Evolutionary conservation across 2,113 vertebrate genomes (phyloP), one percentile per base, ranked within the genome.

Genomic region (human): DNA sequence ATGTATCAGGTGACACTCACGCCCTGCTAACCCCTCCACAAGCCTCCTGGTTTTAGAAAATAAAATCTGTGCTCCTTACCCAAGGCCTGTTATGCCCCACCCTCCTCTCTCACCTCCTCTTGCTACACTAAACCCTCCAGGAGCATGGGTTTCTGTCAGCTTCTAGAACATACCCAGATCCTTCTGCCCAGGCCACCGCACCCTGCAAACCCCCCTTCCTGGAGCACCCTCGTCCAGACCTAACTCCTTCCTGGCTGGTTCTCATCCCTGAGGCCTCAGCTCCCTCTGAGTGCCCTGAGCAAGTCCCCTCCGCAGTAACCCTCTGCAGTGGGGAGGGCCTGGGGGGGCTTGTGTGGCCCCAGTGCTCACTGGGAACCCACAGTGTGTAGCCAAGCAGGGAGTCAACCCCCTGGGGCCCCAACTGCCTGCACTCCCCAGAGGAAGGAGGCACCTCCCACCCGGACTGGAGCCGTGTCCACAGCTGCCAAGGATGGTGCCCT

Each of bases 221-320:
- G 50, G 78, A 81, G 22, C 50, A 13, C 32, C 1, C 20, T 11
- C 1, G 0, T 45, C 78, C 20, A 7, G 13, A 5, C 32, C 35
- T n/a, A 11, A 20, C 48, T 27, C 27, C 1, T 0, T 64, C 50
- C 27, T 12, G 18, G 35, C 11, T 8, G 3, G 23, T 52, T 79
- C 18, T 52, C 76, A 79, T 20, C 48, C 9, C 32, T 35, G 17
- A 79, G n/a, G 50, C 50, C 32, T 55, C 18, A 4, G 17, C 48
- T 10, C 27, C 78, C 30, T 35, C 48, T 13, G 78, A n/a, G 18
- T 22, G 10, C 20, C 78, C 27, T 18, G 11, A n/a, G 20, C 10
- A 22, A 6, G 5, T 55, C 35, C 3, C 78, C 50, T 38, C 20
- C 6, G 11, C 11, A 6, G 2, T 12, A n/a, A 52, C 20, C n/a